These are phyloP conservation scores for Syndactyla subalaris DNA, from an alignment of 2,797 vertebrate species.

Conservation along the genomic window DNA sequence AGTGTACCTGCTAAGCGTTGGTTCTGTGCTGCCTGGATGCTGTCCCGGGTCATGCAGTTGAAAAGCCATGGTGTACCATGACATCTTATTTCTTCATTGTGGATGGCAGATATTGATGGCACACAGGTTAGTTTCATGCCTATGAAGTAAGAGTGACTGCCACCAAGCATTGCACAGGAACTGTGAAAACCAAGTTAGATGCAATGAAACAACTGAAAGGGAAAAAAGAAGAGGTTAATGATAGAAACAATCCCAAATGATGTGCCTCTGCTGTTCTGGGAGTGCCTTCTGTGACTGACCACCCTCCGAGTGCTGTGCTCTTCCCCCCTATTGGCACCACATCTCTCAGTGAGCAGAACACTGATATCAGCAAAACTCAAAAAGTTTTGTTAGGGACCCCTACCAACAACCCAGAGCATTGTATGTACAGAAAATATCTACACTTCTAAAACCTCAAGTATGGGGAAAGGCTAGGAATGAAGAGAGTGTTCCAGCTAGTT, in stretches of 20 bases:
- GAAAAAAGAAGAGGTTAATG: neutral
- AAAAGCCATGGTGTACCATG: neutral
- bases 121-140: neutral
- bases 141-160: neutral
- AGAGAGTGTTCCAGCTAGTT: neutral
- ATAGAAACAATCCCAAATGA: neutral
- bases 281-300: neutral
- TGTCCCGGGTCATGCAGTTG: neutral
- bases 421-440: neutral
- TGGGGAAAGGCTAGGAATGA: conserved; percentile 3
- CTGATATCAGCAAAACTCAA: neutral
- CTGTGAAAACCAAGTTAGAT: neutral
- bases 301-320: neutral
- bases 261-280: neutral
- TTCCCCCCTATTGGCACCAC: neutral
- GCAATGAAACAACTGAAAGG: neutral
- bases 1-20: neutral
- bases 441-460: neutral
- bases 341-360: neutral
- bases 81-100: neutral
- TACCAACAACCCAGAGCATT: neutral
- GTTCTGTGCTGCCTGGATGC: neutral
- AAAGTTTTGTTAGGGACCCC: neutral
- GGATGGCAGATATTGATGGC: neutral
- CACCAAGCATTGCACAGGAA: neutral